These are phyloP conservation scores for Phaetusa simplex DNA, from an alignment of 2,113 vertebrate species.

Conservation along the genomic window DNA sequence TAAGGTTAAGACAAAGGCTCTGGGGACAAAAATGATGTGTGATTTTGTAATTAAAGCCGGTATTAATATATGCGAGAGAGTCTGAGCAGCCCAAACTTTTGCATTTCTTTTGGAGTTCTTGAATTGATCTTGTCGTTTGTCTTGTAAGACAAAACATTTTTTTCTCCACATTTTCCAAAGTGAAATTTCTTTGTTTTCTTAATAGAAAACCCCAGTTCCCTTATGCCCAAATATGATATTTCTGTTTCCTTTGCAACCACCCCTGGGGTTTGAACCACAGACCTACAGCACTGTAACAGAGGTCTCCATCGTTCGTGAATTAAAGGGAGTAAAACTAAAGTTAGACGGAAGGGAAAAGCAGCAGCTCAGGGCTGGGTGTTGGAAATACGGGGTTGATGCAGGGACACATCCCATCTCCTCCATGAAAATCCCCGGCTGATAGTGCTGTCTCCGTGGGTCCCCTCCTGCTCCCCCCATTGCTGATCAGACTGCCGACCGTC, in stretches of 20 bases:
- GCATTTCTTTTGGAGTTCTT: neutral
- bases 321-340: neutral
- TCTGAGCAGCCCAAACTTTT: neutral
- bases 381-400: neutral
- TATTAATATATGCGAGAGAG: neutral
- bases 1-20: conserved; percentile 4
- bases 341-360: neutral
- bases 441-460: neutral
- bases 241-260: conserved; percentile 22
- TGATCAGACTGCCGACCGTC: neutral
- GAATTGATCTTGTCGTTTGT: neutral
- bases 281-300: conserved; percentile 45
- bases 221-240: neutral
- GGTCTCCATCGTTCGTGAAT: neutral
- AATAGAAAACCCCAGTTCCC: neutral
- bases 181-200: conserved; percentile 31
- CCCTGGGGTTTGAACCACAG: conserved; percentile 1
- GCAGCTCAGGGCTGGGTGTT: neutral
- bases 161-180: neutral
- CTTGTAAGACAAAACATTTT: neutral
- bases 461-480: neutral
- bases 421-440: neutral
- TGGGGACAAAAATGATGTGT: neutral
- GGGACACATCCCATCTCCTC: accelerated
- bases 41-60: conserved; percentile 26